Evolutionary conservation across 2,888 invertebrate genomes (phyloP).

Genomic region (Coelogynopora nodosa): DNA sequence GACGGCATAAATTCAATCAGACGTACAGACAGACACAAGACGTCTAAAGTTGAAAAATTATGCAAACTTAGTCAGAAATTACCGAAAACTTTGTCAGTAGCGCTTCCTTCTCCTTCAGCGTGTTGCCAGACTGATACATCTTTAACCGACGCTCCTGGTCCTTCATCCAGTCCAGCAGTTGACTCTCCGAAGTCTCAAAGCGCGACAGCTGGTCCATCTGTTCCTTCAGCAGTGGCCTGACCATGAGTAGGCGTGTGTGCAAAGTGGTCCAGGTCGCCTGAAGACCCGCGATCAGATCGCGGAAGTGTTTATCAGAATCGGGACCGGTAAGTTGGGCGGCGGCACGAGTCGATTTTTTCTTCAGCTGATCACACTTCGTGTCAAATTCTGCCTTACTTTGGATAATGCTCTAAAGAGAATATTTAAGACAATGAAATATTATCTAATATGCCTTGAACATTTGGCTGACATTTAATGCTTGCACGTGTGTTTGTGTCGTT

Average conservation of each 20-base stretch:
- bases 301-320: neutral
- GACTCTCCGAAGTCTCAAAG: neutral
- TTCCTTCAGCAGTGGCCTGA: neutral
- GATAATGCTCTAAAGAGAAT: neutral
- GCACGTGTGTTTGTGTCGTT: no score
- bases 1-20: no score
- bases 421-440: no score
- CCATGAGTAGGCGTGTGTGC: neutral
- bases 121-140: neutral
- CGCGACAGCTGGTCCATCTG: neutral
- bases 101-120: neutral
- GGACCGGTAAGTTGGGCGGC: neutral
- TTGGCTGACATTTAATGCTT: no score
- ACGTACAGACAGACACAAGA: no score
- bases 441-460: no score
- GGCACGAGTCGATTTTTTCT: neutral
- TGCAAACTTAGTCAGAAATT: no score
- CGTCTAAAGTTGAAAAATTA: no score
- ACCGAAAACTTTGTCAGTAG: neutral
- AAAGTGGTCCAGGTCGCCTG: neutral
- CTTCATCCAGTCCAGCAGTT: neutral
- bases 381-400: neutral
- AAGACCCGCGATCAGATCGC: neutral
- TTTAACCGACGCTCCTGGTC: neutral
- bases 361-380: neutral